Base-by-base conservation (phyloP, 2,113 vertebrate species). In the Amia ocellicauda region DNA sequence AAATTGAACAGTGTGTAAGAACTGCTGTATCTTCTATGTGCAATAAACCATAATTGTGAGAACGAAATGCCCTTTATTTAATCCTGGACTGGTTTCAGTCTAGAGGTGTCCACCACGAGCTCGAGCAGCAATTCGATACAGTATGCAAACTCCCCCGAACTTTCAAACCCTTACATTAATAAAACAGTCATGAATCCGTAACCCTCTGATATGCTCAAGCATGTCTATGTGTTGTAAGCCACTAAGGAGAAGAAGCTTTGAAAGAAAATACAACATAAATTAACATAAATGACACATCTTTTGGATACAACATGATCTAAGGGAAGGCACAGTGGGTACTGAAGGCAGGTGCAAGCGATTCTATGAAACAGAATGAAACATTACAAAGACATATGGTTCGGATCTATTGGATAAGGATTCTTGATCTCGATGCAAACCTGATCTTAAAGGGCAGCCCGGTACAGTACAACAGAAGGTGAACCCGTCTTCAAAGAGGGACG, bases 401-500 rank as follows among this genome's bases (percentile, higher is more conserved):
- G 41, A 47, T 47, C 4, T 42, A n/a, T 42, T 47, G 9, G 24
- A 60, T 28, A 26, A 4, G 16, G 31, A 22, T 42, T 45, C 58
- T 60, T 47, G 40, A 60, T 60, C 41, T 28, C 58, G 47, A 45
- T 64, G 52, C 26, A 50, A 31, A 31, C 54, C 64, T 24, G 47
- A 26, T 49, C 28, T 27, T 51, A 10, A 66, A 59, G 47, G 43
- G 56, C 22, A 47, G 23, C 45, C 26, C 27, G 14, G 16, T n/a
- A 40, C 40, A 2, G 1, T 47, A 13, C 11, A 24, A n/a, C 49
- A 24, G 43, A 40, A 36, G 27, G 20, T 50, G 54, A 45, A 36
- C 53, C 42, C 20, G 13, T 49, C 31, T 51, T 66, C 47, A 59
- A 58, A 66, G 31, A 51, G 28, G 36, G 45, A 20, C 29, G 23